Base-by-base conservation (phyloP, 2,113 vertebrate genomes). In the Epinephelus moara region DNA sequence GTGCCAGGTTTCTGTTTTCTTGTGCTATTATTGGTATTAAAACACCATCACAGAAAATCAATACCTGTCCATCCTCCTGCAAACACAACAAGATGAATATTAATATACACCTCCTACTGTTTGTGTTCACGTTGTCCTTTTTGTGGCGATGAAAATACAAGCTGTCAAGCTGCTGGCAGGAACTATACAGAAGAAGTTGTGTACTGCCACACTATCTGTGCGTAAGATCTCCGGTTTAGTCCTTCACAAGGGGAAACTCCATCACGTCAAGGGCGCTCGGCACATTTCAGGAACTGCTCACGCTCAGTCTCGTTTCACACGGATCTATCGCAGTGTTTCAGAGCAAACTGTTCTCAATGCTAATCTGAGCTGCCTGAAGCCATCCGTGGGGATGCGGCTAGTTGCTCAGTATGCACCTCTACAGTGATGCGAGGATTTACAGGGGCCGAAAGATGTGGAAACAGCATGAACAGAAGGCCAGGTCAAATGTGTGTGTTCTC, bases 381-480 rank as follows among this genome's bases (percentile, higher is more conserved):
- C 33, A 11, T 50, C 82, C 23, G 2, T 0, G 4, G 78, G 74
- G 75, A 85, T 1, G 57, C 6, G 63, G 37, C 56, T 12, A 2
- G 60, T 66, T 79, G 82, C 13, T 88, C 86, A 66, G 89, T 85
- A 89, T 86, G 82, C 86, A 47, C 63, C 59, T 68, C 85, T 53
- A 23, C 56, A 47, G 73, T 18, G 78, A 59, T 45, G 87, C 62
- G 25, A 73, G 84, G 84, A 86, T 86, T 92, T 88, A 82, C 42
- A 56, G 47, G 56, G 72, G 78, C 62, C 6, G 47, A 81, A 75
- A 80, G 83, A 84, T 67, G 89, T 86, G 91, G 73, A 90, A 86
- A 69, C 88, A 76, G 84, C 74, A 2, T 63, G 70, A 87, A 75
- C 83, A 84, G 88, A 88, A 89, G 86, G 90, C 81, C 85, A 49